phyloP scores from a whole-genome alignment of 2,797 vertebrate genomes.

The Malacoraja senta region DNA sequence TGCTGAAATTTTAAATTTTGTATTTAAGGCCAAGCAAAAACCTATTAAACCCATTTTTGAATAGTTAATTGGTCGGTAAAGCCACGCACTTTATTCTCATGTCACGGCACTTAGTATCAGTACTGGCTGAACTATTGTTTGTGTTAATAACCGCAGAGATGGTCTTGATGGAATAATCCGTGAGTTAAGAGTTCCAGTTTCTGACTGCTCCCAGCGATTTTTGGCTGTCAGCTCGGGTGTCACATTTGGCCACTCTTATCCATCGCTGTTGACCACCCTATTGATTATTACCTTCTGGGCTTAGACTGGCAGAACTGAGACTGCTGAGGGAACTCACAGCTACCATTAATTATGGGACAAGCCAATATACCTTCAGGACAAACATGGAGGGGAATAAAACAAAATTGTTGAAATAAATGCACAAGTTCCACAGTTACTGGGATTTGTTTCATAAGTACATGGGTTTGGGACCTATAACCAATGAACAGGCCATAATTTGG shows the following conservation, averaged over 20 bases:
- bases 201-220: not conserved
- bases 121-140: not conserved
- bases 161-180: not conserved
- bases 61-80: not conserved
- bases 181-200: not conserved
- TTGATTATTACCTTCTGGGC: not conserved
- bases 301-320: not conserved
- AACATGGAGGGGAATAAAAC: not conserved
- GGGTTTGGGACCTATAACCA: not conserved
- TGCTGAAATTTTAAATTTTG: not conserved
- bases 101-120: not conserved
- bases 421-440: not conserved
- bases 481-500: not conserved
- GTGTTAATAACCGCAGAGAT: not conserved
- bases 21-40: not conserved
- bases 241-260: not conserved
- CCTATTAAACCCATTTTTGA: not conserved
- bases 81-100: not conserved
- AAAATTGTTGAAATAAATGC: not conserved
- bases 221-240: not conserved
- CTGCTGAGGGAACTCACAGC: not conserved
- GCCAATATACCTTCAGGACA: not conserved
- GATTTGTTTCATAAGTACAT: too few relatives aligned
- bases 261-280: not conserved
- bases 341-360: too few relatives aligned